Base-by-base conservation (phyloP, 2,888 invertebrate species). In the Watsonalla binaria region DNA sequence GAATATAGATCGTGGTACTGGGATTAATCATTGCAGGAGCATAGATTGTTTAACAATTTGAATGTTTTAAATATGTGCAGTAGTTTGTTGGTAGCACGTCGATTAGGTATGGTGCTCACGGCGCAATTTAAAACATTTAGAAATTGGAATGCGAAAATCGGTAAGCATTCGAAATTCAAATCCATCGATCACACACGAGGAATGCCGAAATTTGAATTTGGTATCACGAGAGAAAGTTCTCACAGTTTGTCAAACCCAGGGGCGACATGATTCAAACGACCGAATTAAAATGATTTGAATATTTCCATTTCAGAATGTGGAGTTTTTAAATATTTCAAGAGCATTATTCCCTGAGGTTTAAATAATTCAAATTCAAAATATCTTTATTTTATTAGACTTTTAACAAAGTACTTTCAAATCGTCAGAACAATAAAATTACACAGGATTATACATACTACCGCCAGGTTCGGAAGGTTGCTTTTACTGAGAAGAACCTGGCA, bases 171-270 rank as follows among this genome's bases (percentile, higher is more conserved):
- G 51, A 62, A 62, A 54, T 56, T 54, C 50, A 54, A 47, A 63
- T 53, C 63, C 42, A 61, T 72, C 66, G 68, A 72, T 73, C 68
- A 73, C 66, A 53, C 51, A 53, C 51, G 56, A 49, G 57, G 61
- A 65, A 60, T 49, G 9, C 60, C 54, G 46, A 42, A 57, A 76
- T 81, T 78, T 77, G 56, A 78, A 82, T 80, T 70, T 68, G 53
- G 71, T 65, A 68, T 64, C 82, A 81, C 78, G 82, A 70, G 58
- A 74, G 61, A 68, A 65, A 66, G 68, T 81, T 86, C 85, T 70
- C 84, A 86, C 84, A 76, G 57, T 64, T 56, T 74, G 70, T 81
- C 79, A 74, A 65, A 60, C 66, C 74, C 72, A 59, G 53, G 59
- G 67, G 74, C 63, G 67, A 71, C 65, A 63, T 56, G 54, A 13